phyloP scores from a whole-genome alignment of 2,113 vertebrate species.

The Macquaria ambigua region DNA sequence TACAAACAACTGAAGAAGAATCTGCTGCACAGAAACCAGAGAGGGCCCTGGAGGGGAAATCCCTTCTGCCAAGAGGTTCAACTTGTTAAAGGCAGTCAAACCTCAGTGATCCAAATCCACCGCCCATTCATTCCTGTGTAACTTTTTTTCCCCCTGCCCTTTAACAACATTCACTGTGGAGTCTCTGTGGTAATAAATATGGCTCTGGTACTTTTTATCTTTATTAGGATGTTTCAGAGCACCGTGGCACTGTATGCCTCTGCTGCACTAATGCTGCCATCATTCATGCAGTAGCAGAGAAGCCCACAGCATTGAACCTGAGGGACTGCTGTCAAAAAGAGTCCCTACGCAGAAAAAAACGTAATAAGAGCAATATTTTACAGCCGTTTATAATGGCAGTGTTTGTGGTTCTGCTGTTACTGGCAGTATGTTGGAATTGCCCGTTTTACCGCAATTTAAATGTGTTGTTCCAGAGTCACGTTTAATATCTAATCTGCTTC shows the following conservation, averaged over 20 bases:
- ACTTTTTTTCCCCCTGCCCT: slow-evolving; percentile 21
- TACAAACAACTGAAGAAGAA: slow-evolving; percentile 34
- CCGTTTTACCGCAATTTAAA: neutral
- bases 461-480: neutral
- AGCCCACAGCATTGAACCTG: slow-evolving; percentile 50
- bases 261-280: slow-evolving; percentile 64
- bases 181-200: slow-evolving; percentile 62
- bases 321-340: slow-evolving; percentile 53
- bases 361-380: slow-evolving; percentile 63
- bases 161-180: slow-evolving; percentile 44
- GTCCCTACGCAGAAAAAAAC: slow-evolving; percentile 36
- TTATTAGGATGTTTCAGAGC: slow-evolving; percentile 63
- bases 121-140: slow-evolving; percentile 27
- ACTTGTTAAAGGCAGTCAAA: slow-evolving; percentile 54
- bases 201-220: slow-evolving; percentile 62
- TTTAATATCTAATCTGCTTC: neutral
- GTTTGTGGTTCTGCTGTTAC: slow-evolving; percentile 29
- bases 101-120: slow-evolving; percentile 31
- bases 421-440: neutral
- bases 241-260: slow-evolving; percentile 16
- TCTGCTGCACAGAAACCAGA: slow-evolving; percentile 17
- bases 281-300: slow-evolving; percentile 56
- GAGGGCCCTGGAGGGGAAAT: slow-evolving; percentile 21
- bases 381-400: slow-evolving; percentile 41
- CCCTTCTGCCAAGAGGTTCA: slow-evolving; percentile 26